Percentiles rank a stretch among this genome's conserved stretches.
phyloP scores from a whole-genome alignment of 2,113 vertebrate genomes.

The Poeciliopsis occidentalis region DNA sequence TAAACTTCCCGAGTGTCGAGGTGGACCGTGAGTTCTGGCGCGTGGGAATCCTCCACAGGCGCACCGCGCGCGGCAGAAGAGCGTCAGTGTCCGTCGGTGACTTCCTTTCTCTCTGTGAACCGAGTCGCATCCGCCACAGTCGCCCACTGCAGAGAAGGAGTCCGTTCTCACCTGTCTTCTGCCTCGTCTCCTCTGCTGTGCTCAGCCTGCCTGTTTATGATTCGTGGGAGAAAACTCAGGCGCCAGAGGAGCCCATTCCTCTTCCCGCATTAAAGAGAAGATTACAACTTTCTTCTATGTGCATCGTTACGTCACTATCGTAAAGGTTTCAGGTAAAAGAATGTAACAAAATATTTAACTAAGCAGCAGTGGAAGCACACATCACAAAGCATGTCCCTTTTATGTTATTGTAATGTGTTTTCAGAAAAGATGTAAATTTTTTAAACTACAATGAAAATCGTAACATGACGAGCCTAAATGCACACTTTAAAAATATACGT shows the following conservation, averaged over 20 bases:
- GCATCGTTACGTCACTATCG: slow-evolving; percentile 61
- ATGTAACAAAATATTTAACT: slow-evolving; percentile 8
- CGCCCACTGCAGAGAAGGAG: slow-evolving; percentile 53
- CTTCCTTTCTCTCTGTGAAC: slow-evolving; percentile 22
- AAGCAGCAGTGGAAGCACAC: neutral
- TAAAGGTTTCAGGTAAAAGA: slow-evolving; percentile 12
- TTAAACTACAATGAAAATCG: neutral
- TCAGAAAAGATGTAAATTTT: neutral
- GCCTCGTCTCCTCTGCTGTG: slow-evolving; percentile 35
- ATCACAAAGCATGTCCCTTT: neutral
- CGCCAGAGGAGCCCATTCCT: neutral
- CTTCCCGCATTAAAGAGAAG: slow-evolving; percentile 22
- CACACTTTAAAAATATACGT: neutral
- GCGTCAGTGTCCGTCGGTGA: slow-evolving; percentile 28
- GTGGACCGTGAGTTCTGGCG: neutral
- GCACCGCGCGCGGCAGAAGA: neutral
- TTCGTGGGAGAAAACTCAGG: neutral
- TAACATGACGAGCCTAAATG: neutral
- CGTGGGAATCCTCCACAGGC: slow-evolving; percentile 27
- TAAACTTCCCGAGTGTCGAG: slow-evolving; percentile 52
- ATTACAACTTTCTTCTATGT: slow-evolving; percentile 31
- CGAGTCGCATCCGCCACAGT: slow-evolving; percentile 48
- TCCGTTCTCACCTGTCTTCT: slow-evolving; percentile 32
- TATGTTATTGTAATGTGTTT: neutral
- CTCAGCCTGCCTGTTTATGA: neutral